Evolutionary conservation across 2,113 vertebrate genomes (phyloP), one percentile per base, ranked within the genome.

Genomic region (Rissa tridactyla): DNA sequence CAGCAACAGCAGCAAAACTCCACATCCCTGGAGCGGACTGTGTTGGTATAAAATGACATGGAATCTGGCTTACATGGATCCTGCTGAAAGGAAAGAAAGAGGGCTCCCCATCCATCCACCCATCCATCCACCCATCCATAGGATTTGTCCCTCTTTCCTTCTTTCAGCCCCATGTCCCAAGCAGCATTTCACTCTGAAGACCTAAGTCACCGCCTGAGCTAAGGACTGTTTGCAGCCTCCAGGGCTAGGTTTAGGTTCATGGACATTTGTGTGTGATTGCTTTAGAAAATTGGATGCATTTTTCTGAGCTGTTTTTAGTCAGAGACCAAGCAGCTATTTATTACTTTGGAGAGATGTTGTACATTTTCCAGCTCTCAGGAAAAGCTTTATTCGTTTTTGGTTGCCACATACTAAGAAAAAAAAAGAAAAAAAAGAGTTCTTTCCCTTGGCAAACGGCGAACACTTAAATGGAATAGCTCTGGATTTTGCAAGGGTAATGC

Each of bases 271-370:
- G 34, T 79, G 36, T 29, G 54, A 79, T 61, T 85, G 22, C 54
- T 94, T 65, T 82, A 82, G 78, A 90, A 90, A 90, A 71, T 10
- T 36, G 52, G 36, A 71, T 71, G n/a, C 47, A 47, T 72, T 88
- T 88, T 94, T 81, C 61, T 44, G 47, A 93, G 17, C 44, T 95
- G 82, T 60, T 91, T 88, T 95, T 88, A 90, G 51, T 86, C 68
- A 89, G 86, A 88, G 57, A 46, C 36, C 6, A 25, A 58, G 10
- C 51, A 91, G 13, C 52, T 88, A 21, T 93, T 95, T 92, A 54
- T 81, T 84, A 44, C 82, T 94, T 72, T 81, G 66, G 77, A 87
- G 61, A 84, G 36, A 88, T 52, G n/a, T 42, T 90, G 52, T 52
- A 72, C 19, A 78, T 84, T 71, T 57, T 92, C 49, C 38, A 89